phyloP scores from a whole-genome alignment of 2,888 invertebrate genomes.

The Drosophila picticornis region DNA sequence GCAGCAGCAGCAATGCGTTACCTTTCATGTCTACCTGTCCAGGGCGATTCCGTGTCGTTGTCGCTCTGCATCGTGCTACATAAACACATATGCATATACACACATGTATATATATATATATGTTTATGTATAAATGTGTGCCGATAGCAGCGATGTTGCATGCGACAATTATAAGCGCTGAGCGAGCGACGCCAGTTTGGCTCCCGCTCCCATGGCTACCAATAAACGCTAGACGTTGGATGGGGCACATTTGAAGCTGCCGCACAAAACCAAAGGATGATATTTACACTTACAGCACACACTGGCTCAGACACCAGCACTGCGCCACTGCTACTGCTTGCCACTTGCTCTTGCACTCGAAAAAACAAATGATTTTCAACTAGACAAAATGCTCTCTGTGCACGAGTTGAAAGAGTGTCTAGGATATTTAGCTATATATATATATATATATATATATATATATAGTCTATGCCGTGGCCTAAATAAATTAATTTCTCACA shows the following conservation, averaged over 20 bases:
- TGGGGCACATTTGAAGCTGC: slow-evolving; percentile 61
- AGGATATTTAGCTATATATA: neutral
- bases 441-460: neutral
- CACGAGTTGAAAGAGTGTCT: neutral
- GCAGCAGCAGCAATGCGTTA: slow-evolving; percentile 71
- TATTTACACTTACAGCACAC: slow-evolving; percentile 54
- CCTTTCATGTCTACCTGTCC: slow-evolving; percentile 79
- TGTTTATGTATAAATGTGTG: slow-evolving; percentile 23
- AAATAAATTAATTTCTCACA: neutral
- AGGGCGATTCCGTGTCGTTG: slow-evolving; percentile 47
- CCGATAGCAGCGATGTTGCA: slow-evolving; percentile 78
- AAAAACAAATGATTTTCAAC: neutral
- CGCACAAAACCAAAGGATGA: slow-evolving; percentile 45
- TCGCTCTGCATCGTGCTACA: slow-evolving; percentile 19
- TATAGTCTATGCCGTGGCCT: too few relatives aligned
- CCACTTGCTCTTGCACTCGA: slow-evolving; percentile 7
- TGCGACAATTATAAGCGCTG: slow-evolving; percentile 77
- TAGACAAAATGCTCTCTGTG: neutral
- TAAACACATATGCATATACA: slow-evolving; percentile 8
- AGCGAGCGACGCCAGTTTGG: slow-evolving; percentile 75
- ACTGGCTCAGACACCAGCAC: slow-evolving; percentile 2
- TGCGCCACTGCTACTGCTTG: slow-evolving; percentile 21
- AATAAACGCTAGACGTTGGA: slow-evolving; percentile 20
- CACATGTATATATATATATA: slow-evolving; percentile 3
- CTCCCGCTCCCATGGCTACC: slow-evolving; percentile 73